Evolutionary conservation across 2,888 invertebrate genomes (phyloP), one percentile per base, ranked within the genome.

Genomic region (Aporophyla nigra): DNA sequence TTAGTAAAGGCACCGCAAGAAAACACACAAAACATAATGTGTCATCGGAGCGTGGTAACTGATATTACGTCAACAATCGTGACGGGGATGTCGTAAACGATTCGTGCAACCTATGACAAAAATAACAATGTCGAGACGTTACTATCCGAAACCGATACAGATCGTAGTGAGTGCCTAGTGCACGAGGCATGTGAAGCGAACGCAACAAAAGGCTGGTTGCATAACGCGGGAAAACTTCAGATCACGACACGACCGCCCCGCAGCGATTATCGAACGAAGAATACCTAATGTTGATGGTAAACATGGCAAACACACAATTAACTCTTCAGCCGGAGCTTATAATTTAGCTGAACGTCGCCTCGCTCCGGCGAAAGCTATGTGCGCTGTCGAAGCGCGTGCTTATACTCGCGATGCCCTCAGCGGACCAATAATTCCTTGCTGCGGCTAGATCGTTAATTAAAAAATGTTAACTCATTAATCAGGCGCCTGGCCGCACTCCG

Each of bases 381-480:
- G 81, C 82, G 76, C 78, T 80, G 80, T 85, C 76, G 78, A 86
- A 87, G 85, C 86, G 86, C 87, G 86, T 87, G 86, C 84, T 85
- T 84, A 86, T 82, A 83, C 86, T 85, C 77, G 79, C 85, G 78
- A 82, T 87, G 87, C 87, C 85, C 77, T 83, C 81, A 85, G 86
- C 87, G 86, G 82, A 87, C 89, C 91, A 90, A 91, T 92, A 92
- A 91, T 86, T 89, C 89, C 88, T 78, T 68, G 83, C 77, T 84
- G 83, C 85, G 82, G 82, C 79, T 71, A 80, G 86, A 84, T 92
- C 92, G 91, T 94, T 93, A 94, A 95, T 94, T 94, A 94, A 94
- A 93, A 94, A 94, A 91, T 91, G 90, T 90, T 89, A 80, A 87
- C 89, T 92, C 94, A 93, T 95, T 94, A 93, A 95, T 94, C 93